Percentiles rank a stretch among this genome's conserved stretches.
Evolutionary conservation across 2,888 invertebrate species (phyloP).

Genomic region (Lasioglossum lativentre): DNA sequence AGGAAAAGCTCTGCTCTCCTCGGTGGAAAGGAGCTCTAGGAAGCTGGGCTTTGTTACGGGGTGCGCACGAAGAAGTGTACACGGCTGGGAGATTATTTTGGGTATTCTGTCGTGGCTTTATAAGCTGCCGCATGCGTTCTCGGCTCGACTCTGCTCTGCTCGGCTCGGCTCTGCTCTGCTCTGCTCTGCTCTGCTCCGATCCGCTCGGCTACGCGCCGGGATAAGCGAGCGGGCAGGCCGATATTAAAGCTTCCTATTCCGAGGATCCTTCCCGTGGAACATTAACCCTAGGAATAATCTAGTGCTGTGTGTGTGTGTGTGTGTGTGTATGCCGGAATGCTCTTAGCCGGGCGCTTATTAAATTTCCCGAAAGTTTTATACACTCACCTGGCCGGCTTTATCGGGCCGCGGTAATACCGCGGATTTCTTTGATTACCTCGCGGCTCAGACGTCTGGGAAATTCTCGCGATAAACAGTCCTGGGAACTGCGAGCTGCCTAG

Average conservation of each 20-base stretch:
- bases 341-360: constrained; percentile 61
- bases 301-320: constrained; percentile 7
- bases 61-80: constrained; percentile 26
- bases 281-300: constrained; percentile 59
- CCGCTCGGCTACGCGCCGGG: constrained; percentile 1
- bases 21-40: neutral
- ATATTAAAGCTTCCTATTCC: constrained; percentile 70
- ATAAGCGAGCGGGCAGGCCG: constrained; percentile 45
- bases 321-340: constrained; percentile 46
- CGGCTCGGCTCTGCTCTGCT: neutral
- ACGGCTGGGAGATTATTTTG: constrained; percentile 60
- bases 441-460: neutral
- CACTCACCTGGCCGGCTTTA: constrained; percentile 28
- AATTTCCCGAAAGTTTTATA: constrained; percentile 61
- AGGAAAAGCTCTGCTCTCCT: neutral
- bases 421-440: constrained; percentile 29
- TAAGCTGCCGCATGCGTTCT: constrained; percentile 34
- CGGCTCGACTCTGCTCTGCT: neutral
- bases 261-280: constrained; percentile 40
- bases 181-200: neutral
- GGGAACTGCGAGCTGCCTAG: neutral
- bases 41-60: constrained; percentile 24
- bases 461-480: neutral
- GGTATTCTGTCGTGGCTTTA: constrained; percentile 62
- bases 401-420: constrained; percentile 20